Evolutionary conservation across 53 echinoderm and acorn worm species (phyloP), one percentile per base, ranked within the genome.

Genomic region (Astropecten irregularis): DNA sequence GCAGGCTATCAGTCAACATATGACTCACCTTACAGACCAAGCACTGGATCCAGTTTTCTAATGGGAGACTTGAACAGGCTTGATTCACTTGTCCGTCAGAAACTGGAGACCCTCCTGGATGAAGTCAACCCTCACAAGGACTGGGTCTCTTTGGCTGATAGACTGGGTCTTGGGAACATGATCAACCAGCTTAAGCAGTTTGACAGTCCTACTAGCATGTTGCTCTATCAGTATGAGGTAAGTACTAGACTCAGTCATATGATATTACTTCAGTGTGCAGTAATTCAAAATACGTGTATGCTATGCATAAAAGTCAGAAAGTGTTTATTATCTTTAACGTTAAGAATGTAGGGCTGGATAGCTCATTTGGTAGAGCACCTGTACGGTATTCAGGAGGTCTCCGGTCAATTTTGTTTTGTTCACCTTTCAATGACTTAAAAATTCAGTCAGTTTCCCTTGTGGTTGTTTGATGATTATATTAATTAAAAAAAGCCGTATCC

Each of bases 171-270:
- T 20, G 85, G 90, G 4, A 94, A 89, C 86, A 97, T 97, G 92
- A 84, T 92, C 46, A 86, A 84, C 68, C 87, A 88, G 40, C 84
- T 97, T 20, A 87, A 77, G 23, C 77, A 76, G 71, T 83, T 90
- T 38, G 69, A 68, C 9, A 97, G 90, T 38, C 99, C 99, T 14
- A 97, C 99, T 1, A 67, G 66, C 49, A 88, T 85, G 9, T 54
- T 97, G 67, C 69, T 97, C 2, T 87, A 94, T 11, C 91, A 97
- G 42, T 94, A 89, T 70, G 91, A 92, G 84, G 99, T 97, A 83
- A 73, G 92, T 56, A 14, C 32, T 22, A 28, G 22, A 15, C 7
- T 22, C 20, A 1, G 21, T 9, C 19, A 44, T 51, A 14, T 46
- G 47, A 46, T 9, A 9, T 46, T 54, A n/a, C n/a, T n/a, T n/a